phyloP scores from a whole-genome alignment of 2,797 vertebrate species.

The Cyclopterus lumpus region DNA sequence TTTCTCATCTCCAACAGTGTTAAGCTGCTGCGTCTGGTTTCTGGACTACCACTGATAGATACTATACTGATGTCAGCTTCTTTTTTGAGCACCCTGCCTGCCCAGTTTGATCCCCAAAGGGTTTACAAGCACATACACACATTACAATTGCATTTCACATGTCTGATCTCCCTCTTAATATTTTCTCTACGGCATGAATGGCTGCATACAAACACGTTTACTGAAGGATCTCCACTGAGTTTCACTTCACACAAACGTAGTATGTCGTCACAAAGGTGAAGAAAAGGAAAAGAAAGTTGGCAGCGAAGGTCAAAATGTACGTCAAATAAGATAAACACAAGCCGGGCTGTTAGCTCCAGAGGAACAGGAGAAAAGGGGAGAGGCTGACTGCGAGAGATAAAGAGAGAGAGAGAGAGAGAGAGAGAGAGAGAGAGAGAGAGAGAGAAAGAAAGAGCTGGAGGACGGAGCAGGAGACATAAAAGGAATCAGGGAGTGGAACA shows the following conservation, averaged over 20 bases:
- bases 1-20: conserved; percentile 51
- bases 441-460: conserved; percentile 26
- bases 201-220: conserved; percentile 35
- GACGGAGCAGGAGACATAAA: conserved; percentile 41
- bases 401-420: conserved; percentile 39
- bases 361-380: conserved; percentile 52
- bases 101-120: conserved; percentile 59
- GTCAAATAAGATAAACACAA: conserved; percentile 50
- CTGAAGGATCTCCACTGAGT: conserved; percentile 44
- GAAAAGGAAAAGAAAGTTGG: conserved; percentile 25
- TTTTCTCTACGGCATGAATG: conserved; percentile 46
- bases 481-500: conserved; percentile 35
- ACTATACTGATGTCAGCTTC: conserved; percentile 63
- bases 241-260: conserved; percentile 22
- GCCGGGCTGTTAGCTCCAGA: conserved; percentile 39
- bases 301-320: conserved; percentile 70
- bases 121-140: conserved; percentile 35
- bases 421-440: conserved; percentile 36
- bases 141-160: conserved; percentile 47
- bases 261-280: conserved; percentile 51
- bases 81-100: conserved; percentile 53
- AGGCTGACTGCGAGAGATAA: conserved; percentile 69
- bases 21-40: conserved; percentile 57
- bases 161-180: conserved; percentile 57
- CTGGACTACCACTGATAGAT: conserved; percentile 46